A percentile compares a stretch with the other conserved stretches of the same genome.
phyloP scores from a whole-genome alignment of 2,888 invertebrate species.

The Leptogaster cylindrica region DNA sequence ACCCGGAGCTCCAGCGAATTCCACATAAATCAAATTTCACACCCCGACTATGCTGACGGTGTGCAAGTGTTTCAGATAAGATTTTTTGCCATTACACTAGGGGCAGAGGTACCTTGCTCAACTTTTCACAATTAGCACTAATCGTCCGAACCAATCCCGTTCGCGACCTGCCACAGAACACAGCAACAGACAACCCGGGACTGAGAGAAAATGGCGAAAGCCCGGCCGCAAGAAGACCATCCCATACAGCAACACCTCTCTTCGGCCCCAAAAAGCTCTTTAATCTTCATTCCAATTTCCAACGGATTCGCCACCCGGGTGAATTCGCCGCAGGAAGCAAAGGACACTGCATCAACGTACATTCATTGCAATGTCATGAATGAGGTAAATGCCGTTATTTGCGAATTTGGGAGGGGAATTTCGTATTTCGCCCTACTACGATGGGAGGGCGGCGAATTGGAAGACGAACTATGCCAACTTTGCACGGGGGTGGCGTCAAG shows the following conservation, averaged over 20 bases:
- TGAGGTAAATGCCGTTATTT: too few species aligned
- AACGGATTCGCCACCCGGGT: too few species aligned
- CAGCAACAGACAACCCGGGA: slow-evolving; percentile 62
- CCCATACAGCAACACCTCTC: neutral
- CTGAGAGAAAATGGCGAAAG: slow-evolving; percentile 51
- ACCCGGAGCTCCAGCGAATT: neutral
- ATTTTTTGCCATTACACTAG: slow-evolving; percentile 16
- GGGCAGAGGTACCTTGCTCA: neutral
- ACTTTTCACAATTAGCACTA: slow-evolving; percentile 25
- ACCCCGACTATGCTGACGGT: neutral
- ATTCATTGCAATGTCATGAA: too few species aligned
- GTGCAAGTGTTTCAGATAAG: slow-evolving; percentile 12
- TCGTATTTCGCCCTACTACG: too few species aligned
- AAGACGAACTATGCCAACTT: too few species aligned
- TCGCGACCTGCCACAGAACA: slow-evolving; percentile 51
- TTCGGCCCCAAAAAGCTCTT: too few species aligned
- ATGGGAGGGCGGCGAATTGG: too few species aligned
- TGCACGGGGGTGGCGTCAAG: too few species aligned
- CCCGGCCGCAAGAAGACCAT: slow-evolving; percentile 17
- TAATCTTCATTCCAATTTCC: too few species aligned
- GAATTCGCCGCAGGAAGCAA: too few species aligned
- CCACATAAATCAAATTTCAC: slow-evolving; percentile 17
- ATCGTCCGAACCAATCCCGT: slow-evolving; percentile 6
- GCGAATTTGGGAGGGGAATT: too few species aligned
- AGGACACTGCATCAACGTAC: too few species aligned